Conservation (phyloP, 2,888 invertebrate genomes). For the Linnaemya tessellans region DNA sequence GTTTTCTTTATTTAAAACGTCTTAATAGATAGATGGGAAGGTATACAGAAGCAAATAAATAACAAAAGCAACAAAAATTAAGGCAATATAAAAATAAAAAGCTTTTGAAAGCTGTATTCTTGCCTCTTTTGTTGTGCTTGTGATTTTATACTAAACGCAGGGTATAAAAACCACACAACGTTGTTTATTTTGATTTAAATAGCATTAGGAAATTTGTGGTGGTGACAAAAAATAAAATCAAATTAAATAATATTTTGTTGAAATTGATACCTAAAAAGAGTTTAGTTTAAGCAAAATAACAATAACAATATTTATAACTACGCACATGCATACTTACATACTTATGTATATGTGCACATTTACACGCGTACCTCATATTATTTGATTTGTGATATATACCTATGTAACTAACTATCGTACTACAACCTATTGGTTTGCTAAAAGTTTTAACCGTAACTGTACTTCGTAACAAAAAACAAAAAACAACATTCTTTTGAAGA, state of each 20-base stretch:
- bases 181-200: slow-evolving; percentile 57
- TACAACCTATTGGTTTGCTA: neutral
- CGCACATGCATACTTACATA: too few species aligned
- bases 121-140: slow-evolving; percentile 46
- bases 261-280: neutral
- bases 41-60: slow-evolving; percentile 25
- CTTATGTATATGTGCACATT: neutral
- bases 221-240: slow-evolving; percentile 55
- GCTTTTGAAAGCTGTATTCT: slow-evolving; percentile 58
- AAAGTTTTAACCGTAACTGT: slow-evolving; percentile 49
- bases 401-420: neutral
- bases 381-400: slow-evolving; percentile 1
- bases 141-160: slow-evolving; percentile 62
- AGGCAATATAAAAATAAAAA: slow-evolving; percentile 37
- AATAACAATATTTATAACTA: neutral
- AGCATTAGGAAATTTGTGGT: slow-evolving; percentile 53
- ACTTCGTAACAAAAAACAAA: slow-evolving; percentile 6
- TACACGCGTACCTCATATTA: slow-evolving; percentile 2
- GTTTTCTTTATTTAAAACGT: slow-evolving; percentile 24
- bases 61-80: slow-evolving; percentile 27
- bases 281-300: neutral
- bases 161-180: slow-evolving; percentile 66
- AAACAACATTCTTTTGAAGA: neutral
- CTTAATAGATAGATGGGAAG: neutral
- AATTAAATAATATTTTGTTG: neutral